phyloP scores from a whole-genome alignment of 1,140 invertebrate species.

The Tetramorium alpestre region DNA sequence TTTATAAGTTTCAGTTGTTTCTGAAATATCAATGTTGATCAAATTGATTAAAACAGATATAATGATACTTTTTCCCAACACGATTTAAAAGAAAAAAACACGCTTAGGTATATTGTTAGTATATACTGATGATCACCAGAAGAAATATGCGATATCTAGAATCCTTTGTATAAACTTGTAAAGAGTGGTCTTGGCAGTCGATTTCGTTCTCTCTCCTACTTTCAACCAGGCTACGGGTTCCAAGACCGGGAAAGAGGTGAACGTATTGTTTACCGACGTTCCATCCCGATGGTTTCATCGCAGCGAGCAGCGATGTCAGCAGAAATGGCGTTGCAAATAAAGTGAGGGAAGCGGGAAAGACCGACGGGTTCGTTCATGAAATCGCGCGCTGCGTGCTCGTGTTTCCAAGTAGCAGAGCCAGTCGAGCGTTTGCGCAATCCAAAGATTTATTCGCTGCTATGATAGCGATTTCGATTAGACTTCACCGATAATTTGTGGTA shows the following conservation, averaged over 20 bases:
- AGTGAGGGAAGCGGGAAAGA: conserved; percentile 71
- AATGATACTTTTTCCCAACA: too few species aligned
- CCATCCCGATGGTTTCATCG: conserved; percentile 77
- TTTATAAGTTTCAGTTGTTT: background rate
- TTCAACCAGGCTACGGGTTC: conserved; percentile 61
- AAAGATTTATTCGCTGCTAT: conserved; percentile 44
- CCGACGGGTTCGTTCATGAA: conserved; percentile 65
- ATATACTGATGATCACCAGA: background rate
- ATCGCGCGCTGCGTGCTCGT: conserved; percentile 62
- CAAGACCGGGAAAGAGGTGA: conserved; percentile 72
- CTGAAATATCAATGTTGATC: background rate
- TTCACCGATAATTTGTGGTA: background rate
- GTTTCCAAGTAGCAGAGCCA: conserved; percentile 56
- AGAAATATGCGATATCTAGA: conserved; percentile 8
- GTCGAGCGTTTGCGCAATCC: conserved; percentile 11
- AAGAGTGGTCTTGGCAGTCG: background rate
- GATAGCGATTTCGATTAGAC: conserved; percentile 4
- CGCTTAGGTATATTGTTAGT: background rate
- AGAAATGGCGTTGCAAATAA: conserved; percentile 77
- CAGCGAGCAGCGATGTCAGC: conserved; percentile 70
- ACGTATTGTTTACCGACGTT: conserved; percentile 78
- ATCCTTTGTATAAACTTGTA: conserved; percentile 33
- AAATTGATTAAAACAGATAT: too few species aligned
- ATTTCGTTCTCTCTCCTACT: conserved; percentile 25
- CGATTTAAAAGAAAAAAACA: too few species aligned